Percentiles rank a stretch among this genome's conserved stretches.
Evolutionary conservation across 2,888 invertebrate species (phyloP).

Genomic region (Zhuqinia jingwanae): DNA sequence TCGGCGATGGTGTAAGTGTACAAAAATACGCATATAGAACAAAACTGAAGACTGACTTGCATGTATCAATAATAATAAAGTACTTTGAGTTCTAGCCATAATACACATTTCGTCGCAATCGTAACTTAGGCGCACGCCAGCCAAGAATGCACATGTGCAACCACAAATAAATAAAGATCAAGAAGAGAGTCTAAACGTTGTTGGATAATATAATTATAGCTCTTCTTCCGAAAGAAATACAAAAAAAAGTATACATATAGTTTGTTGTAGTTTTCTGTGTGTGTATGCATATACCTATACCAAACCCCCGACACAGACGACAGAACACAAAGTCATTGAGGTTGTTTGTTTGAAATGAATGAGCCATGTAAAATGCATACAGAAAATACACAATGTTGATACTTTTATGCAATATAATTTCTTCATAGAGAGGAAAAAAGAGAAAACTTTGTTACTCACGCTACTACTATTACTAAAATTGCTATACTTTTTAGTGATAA

Average conservation of each 20-base stretch:
- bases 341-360: constrained; percentile 9
- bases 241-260: background rate
- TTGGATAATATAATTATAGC: too few relatives aligned
- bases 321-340: background rate
- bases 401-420: constrained; percentile 33
- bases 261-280: too few relatives aligned
- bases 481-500: too few relatives aligned
- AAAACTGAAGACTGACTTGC: constrained; percentile 7
- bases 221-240: constrained; percentile 28
- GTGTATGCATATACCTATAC: too few relatives aligned
- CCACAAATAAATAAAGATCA: constrained; percentile 42
- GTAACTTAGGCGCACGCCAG: background rate
- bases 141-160: constrained; percentile 21
- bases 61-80: background rate
- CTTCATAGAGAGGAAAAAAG: constrained; percentile 2
- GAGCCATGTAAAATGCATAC: background rate
- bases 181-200: background rate
- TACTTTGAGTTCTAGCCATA: background rate
- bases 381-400: constrained; percentile 10
- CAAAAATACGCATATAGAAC: too few relatives aligned
- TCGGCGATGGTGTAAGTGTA: constrained; percentile 18
- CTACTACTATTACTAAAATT: too few relatives aligned
- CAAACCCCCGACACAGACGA: background rate
- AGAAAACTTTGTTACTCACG: background rate
- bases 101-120: too few relatives aligned